phyloP scores from a whole-genome alignment of 2,888 invertebrate genomes.

The Crocallis elinguaria region DNA sequence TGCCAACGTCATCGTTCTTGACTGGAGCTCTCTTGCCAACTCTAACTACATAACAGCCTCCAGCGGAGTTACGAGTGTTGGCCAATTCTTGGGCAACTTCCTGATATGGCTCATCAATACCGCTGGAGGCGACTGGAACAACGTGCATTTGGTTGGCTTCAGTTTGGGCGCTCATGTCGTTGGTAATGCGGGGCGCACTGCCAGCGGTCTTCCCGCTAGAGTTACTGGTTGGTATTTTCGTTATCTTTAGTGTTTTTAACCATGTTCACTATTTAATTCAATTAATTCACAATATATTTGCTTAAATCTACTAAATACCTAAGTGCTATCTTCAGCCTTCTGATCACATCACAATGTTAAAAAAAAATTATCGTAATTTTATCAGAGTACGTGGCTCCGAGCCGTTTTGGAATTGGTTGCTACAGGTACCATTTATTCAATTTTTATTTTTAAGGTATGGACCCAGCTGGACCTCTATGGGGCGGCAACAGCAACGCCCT shows the following conservation, averaged over 20 bases:
- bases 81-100: conserved; percentile 62
- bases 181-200: conserved; percentile 62
- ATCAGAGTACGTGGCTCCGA: no score
- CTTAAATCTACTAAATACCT: no score
- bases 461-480: conserved; percentile 70
- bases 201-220: conserved; percentile 50
- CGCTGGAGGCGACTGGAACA: conserved; percentile 64
- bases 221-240: conserved; percentile 59
- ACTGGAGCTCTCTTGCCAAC: conserved; percentile 60
- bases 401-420: no score
- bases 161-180: conserved; percentile 75
- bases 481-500: conserved; percentile 56
- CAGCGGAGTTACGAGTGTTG: conserved; percentile 56
- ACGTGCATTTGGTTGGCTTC: conserved; percentile 69
- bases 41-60: conserved; percentile 48
- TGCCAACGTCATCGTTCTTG: conserved; percentile 65
- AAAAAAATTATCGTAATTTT: no score
- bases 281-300: no score
- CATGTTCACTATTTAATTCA: no score
- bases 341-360: no score
- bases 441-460: conserved; percentile 52
- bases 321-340: no score
- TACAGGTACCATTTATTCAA: background rate
- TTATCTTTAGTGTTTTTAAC: background rate
- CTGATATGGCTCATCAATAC: conserved; percentile 61